Conservation (phyloP, 2,797 vertebrate species). For the Myotis planiceps region DNA sequence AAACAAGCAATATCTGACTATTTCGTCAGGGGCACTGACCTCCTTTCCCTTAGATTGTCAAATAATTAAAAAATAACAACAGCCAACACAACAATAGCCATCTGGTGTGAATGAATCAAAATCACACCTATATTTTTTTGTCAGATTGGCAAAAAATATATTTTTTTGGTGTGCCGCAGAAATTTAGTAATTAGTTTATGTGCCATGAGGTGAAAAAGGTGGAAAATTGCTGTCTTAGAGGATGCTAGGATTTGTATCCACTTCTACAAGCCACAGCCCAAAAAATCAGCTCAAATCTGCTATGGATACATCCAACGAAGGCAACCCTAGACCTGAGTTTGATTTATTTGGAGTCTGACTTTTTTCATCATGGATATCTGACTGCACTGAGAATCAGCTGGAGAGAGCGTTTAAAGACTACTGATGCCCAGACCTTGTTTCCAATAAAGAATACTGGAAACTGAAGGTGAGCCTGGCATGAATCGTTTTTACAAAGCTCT, state of each 20-base stretch:
- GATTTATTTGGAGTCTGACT: neutral
- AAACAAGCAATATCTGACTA: neutral
- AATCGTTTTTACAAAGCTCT: neutral
- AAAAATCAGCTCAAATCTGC: neutral
- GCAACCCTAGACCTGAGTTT: neutral
- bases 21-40: neutral
- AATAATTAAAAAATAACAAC: neutral
- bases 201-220: neutral
- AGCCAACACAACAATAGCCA: neutral
- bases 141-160: neutral
- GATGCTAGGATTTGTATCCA: neutral
- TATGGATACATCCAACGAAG: neutral
- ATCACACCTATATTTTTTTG: neutral
- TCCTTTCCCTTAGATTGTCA: neutral
- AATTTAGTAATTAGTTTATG: neutral
- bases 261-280: neutral
- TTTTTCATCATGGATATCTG: neutral
- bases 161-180: neutral
- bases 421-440: neutral
- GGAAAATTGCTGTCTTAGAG: neutral
- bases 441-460: neutral
- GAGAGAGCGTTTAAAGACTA: neutral
- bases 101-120: neutral
- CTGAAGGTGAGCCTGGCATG: neutral
- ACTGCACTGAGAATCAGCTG: neutral